These are phyloP conservation scores for Reticulitermes lucifugus DNA, from an alignment of 2,888 invertebrate species.

Conservation along the genomic window DNA sequence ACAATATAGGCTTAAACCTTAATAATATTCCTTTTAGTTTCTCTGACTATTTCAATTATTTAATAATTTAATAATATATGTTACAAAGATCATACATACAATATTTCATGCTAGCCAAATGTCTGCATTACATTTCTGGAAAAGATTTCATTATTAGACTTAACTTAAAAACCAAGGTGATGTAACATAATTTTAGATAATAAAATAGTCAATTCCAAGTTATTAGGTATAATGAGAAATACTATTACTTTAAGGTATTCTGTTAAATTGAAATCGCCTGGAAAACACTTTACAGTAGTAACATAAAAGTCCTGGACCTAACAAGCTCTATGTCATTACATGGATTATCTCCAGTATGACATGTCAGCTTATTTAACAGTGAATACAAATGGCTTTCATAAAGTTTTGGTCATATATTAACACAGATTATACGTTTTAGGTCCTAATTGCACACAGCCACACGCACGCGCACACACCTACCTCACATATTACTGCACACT, in stretches of 20 bases:
- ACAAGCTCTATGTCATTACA: not conserved
- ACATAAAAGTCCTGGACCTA: not conserved
- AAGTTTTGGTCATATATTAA: slow-evolving; percentile 23
- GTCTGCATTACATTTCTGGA: not conserved
- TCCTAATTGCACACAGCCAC: slow-evolving; percentile 17
- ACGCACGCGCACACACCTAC: not conserved
- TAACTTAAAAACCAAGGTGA: not conserved
- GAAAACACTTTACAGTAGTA: not conserved
- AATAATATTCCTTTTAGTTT: slow-evolving; percentile 12
- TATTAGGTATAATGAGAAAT: slow-evolving; percentile 3
- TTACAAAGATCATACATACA: slow-evolving; percentile 46
- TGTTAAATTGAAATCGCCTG: slow-evolving; percentile 13
- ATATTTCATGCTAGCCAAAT: slow-evolving; percentile 11
- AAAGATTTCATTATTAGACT: not conserved
- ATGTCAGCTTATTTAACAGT: not conserved
- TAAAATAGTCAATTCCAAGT: slow-evolving; percentile 39
- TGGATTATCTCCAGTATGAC: slow-evolving; percentile 10
- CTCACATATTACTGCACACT: not conserved
- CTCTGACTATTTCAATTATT: slow-evolving; percentile 26
- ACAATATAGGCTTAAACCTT: not conserved
- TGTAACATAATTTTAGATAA: not conserved
- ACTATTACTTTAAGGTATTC: slow-evolving; percentile 2
- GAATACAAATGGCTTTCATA: not conserved
- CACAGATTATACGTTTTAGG: slow-evolving; percentile 17
- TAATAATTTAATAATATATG: slow-evolving; percentile 37